Evolutionary conservation across 2,113 vertebrate genomes (phyloP), one percentile per base, ranked within the genome.

Genomic region (Ranitomeya imitator): DNA sequence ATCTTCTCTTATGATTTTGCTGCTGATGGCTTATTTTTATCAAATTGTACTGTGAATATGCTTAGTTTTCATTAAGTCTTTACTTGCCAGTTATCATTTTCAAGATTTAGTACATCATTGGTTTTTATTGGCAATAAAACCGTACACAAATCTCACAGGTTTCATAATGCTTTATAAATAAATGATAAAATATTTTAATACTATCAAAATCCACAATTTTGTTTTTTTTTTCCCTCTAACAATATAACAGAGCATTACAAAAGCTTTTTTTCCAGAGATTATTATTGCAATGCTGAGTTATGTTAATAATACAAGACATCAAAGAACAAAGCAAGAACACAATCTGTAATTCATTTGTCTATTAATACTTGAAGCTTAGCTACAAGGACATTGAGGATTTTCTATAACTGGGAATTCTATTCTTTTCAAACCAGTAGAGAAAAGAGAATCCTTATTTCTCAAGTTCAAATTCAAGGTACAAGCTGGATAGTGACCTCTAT

Each of bases 151-250:
- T 83, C 60, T 83, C 60, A 45, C 31, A 83, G 31, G 59, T 83
- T 65, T 83, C 59, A 83, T 83, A 83, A 83, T 63, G 60, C 80
- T 65, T 83, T 37, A 83, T 83, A 83, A 83, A 83, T 83, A 83
- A 63, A 83, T 83, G 26, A 45, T 83, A 45, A 63, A 83, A 45
- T 61, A 83, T 65, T 21, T 21, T 83, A 83, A 83, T 65, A 65
- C 60, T 51, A 45, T 45, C 31, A 61, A 83, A 83, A 45, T 55
- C 37, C 60, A 60, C 31, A 16, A 82, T 12, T 74, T 74, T 31
- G n/a, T 26, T 80, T 45, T 18, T 74, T 74, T 63, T 63, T 37
- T 19, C 26, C 26, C 37, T 83, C 31, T 83, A 83, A 65, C 31
- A 83, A 63, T 51, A 61, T 51, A 83, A 45, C 13, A 21, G 19